phyloP scores from a whole-genome alignment of 2,113 vertebrate species.

The Malaclemys terrapin region DNA sequence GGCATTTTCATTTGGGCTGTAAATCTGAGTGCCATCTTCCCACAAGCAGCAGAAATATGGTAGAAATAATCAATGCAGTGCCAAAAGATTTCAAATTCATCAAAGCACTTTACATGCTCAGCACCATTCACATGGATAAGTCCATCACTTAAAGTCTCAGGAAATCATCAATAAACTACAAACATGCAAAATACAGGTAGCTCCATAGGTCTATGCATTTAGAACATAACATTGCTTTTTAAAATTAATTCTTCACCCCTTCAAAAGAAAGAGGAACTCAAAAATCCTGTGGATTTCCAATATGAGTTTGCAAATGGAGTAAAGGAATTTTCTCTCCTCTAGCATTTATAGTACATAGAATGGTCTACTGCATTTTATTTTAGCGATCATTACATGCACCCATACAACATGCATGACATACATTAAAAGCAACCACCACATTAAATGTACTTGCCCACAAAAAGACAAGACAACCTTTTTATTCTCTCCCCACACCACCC shows the following conservation, averaged over 20 bases:
- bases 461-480: neutral
- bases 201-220: conserved; percentile 37
- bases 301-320: neutral
- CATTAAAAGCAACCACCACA: neutral
- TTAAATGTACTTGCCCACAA: neutral
- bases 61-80: conserved; percentile 63
- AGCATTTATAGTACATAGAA: neutral
- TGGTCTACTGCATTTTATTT: neutral
- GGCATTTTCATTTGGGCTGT: conserved; percentile 56
- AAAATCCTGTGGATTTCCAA: neutral
- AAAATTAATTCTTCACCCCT: neutral
- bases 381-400: neutral
- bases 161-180: conserved; percentile 61
- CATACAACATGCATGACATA: neutral
- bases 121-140: conserved; percentile 67
- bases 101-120: conserved; percentile 62
- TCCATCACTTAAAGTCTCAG: conserved; percentile 51
- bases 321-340: conserved; percentile 17
- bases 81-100: conserved; percentile 59
- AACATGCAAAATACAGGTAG: conserved; percentile 73
- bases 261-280: neutral
- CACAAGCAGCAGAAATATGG: conserved; percentile 46
- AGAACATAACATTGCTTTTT: neutral
- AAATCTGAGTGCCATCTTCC: conserved; percentile 63
- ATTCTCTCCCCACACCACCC: neutral